phyloP scores from a whole-genome alignment of 2,888 invertebrate genomes.

The Monoplex corrugatus region DNA sequence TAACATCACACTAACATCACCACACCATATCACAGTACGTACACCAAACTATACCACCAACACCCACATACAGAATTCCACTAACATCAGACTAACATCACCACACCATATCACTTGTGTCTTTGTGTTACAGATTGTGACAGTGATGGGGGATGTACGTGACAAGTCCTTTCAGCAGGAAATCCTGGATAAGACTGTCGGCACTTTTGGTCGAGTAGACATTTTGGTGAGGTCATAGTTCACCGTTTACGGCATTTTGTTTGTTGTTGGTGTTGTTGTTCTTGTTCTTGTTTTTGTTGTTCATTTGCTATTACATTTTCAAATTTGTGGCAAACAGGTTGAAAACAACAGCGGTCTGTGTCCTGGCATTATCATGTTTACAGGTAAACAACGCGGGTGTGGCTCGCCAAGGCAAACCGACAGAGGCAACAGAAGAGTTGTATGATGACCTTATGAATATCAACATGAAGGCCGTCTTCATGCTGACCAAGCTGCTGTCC shows the following conservation, averaged over 20 bases:
- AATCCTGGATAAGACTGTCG: constrained; percentile 88
- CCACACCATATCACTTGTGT: not conserved
- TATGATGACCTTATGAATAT: constrained; percentile 55
- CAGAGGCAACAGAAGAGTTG: constrained; percentile 43
- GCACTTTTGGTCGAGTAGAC: constrained; percentile 81
- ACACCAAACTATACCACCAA: no score
- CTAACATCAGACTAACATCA: no score
- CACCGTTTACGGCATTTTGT: not conserved
- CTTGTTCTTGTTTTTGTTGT: no score
- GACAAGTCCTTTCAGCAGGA: constrained; percentile 88
- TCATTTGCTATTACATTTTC: no score
- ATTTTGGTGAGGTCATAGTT: constrained; percentile 59
- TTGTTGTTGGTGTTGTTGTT: no score
- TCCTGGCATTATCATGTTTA: not conserved
- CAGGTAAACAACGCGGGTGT: constrained; percentile 63
- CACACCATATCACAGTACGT: no score
- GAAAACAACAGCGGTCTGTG: not conserved
- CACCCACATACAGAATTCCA: no score
- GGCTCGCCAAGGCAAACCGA: constrained; percentile 20
- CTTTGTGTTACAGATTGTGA: constrained; percentile 61
- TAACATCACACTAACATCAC: no score
- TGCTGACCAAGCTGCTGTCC: constrained; percentile 55
- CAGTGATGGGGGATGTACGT: constrained; percentile 82
- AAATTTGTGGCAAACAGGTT: no score
- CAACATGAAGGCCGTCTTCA: constrained; percentile 57